Base-by-base conservation (phyloP, 2,888 invertebrate genomes). In the Cinara cedri region DNA sequence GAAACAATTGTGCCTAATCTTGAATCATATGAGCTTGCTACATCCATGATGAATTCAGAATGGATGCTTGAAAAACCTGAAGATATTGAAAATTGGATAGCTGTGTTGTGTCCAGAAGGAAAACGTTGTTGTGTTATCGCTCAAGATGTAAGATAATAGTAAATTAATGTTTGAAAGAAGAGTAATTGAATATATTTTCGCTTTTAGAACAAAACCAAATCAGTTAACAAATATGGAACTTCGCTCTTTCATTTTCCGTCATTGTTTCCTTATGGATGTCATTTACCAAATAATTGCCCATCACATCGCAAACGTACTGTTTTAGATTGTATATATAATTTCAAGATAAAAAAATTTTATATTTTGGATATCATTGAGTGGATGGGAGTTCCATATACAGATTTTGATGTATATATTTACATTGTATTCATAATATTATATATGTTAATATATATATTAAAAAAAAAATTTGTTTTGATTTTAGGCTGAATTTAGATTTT, bases 61-160 rank as follows among this genome's bases (percentile, higher is more conserved):
- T 98, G 97, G 97, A 87, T 98, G 85, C 87, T 92, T 1, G 94
- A 97, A 83, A 90, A 92, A 80, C 98, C 98, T 0, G 87, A 88
- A 42, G 91, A 94, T 85, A 89, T 95, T 72, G 85, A 87, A 81
- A 87, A 89, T 8, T 95, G 95, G 94, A 85, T 89, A 26, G 87
- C 92, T 72, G 89, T 92, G 68, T 90, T 94, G 0, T 95, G 95
- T 85, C 98, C 98, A 0, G 89, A 90, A 84, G 98, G 97, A 26
- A 89, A 89, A 81, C 88, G 98, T 78, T 90, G 90, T 83, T 87
- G 98, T n/a, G 88, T 97, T 10, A 89, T 97, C 21, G 92, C 96
- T 14, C 87, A 88, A 81, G 88, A 89, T 85, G 96, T 87, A 84
- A 81, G 83, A 60, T 54, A 21, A 16, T 72, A 19, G 13, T 21